Conservation (phyloP, 2,113 vertebrate genomes). For the Tragelaphus buxtoni region DNA sequence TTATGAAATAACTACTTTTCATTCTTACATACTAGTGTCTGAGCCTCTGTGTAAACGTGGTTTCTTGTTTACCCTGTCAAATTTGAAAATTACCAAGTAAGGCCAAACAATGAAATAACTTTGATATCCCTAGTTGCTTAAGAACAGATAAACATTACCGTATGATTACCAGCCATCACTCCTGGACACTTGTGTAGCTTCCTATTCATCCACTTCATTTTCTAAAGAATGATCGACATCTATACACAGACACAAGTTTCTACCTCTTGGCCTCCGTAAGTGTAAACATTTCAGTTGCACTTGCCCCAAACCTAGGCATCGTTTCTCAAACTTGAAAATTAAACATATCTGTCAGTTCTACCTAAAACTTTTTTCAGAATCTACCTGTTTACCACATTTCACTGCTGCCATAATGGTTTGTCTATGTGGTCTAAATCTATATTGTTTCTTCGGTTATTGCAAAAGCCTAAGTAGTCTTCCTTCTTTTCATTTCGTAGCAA, state of each 20-base stretch:
- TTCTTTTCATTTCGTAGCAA: background rate
- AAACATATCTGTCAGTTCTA: background rate
- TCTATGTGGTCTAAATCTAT: background rate
- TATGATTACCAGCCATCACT: background rate
- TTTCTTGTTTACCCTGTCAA: background rate
- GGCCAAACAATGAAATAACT: background rate
- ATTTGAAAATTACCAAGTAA: background rate
- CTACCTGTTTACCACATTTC: background rate
- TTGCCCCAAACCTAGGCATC: background rate
- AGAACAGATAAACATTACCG: background rate
- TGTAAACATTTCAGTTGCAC: background rate
- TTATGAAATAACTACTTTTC: background rate
- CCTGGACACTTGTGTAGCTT: background rate
- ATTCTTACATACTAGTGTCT: background rate
- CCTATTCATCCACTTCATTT: background rate
- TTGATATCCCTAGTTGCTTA: background rate
- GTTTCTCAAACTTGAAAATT: background rate
- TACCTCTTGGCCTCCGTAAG: background rate
- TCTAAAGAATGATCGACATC: background rate
- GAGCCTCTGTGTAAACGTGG: background rate
- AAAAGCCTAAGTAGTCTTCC: background rate
- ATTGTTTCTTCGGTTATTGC: background rate
- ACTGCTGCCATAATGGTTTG: background rate
- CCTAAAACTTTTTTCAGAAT: too few relatives aligned
- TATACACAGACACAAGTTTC: background rate